A percentile compares a stretch with the other conserved stretches of the same genome.
These are phyloP conservation scores for Leptinotarsa tumamoca DNA, from an alignment of 2,888 invertebrate species.

Conservation along the genomic window DNA sequence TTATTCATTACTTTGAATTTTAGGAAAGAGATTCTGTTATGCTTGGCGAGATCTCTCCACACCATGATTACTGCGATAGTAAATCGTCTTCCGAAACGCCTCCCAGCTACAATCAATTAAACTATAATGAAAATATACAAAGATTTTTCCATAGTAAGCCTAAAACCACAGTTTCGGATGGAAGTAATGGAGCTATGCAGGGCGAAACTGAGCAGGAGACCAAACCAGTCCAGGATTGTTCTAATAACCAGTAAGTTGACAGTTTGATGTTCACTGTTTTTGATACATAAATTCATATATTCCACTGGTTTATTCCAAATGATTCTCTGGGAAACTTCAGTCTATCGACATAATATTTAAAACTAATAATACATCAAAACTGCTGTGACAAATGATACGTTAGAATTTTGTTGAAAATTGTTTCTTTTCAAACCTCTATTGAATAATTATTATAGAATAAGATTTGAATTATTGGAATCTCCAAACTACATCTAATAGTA, in stretches of 20 bases:
- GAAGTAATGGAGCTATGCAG: conserved; percentile 63
- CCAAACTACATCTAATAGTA: too few relatives aligned
- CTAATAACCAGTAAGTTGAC: conserved; percentile 59
- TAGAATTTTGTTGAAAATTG: too few relatives aligned
- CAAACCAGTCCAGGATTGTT: conserved; percentile 58
- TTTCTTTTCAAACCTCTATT: not conserved
- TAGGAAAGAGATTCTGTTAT: conserved; percentile 85
- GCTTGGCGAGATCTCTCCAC: conserved; percentile 87
- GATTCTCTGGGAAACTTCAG: too few relatives aligned
- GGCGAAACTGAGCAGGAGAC: conserved; percentile 65
- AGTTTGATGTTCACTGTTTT: not conserved
- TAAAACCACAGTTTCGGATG: conserved; percentile 71
- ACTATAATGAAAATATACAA: conserved; percentile 81
- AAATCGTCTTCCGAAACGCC: conserved; percentile 84
- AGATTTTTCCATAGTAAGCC: conserved; percentile 78
- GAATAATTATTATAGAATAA: not conserved
- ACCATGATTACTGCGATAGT: conserved; percentile 83
- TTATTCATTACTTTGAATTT: conserved; percentile 49
- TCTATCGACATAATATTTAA: too few relatives aligned
- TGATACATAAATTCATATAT: not conserved
- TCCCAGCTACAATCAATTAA: conserved; percentile 86
- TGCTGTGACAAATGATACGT: too few relatives aligned
- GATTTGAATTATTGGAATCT: too few relatives aligned
- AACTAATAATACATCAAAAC: too few relatives aligned
- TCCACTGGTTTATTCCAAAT: too few relatives aligned